Percentiles rank a stretch among this genome's conserved stretches.
Conservation (phyloP, 2,113 vertebrate genomes). For the Natator depressus region DNA sequence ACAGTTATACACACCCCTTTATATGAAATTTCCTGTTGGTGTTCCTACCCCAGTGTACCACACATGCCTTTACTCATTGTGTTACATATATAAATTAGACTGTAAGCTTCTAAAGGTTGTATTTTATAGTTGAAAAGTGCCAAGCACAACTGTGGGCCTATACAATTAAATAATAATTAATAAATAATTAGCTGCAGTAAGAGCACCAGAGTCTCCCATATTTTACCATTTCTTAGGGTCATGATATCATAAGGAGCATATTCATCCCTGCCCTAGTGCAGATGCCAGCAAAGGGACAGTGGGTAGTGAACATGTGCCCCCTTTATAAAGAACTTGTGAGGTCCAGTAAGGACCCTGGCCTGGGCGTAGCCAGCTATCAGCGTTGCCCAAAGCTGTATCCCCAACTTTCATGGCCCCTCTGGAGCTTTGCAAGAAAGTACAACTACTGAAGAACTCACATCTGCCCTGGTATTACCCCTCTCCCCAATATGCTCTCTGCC, state of each 20-base stretch:
- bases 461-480: neutral
- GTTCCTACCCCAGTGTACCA: neutral
- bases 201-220: neutral
- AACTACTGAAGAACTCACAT: neutral
- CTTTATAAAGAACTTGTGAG: accelerated
- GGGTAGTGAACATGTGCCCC: neutral
- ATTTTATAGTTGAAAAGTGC: neutral
- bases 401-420: accelerated
- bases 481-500: accelerated
- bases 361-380: neutral
- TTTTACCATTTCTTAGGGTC: neutral
- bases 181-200: neutral
- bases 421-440: neutral
- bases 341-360: neutral
- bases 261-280: neutral
- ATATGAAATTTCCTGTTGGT: neutral
- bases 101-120: neutral
- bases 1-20: neutral
- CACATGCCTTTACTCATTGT: neutral
- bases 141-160: neutral
- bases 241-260: neutral
- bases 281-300: neutral
- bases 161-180: neutral
- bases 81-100: neutral
- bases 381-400: neutral